Base-by-base conservation (phyloP, 1,140 invertebrate genomes). In the Drosophila kanapiae region DNA sequence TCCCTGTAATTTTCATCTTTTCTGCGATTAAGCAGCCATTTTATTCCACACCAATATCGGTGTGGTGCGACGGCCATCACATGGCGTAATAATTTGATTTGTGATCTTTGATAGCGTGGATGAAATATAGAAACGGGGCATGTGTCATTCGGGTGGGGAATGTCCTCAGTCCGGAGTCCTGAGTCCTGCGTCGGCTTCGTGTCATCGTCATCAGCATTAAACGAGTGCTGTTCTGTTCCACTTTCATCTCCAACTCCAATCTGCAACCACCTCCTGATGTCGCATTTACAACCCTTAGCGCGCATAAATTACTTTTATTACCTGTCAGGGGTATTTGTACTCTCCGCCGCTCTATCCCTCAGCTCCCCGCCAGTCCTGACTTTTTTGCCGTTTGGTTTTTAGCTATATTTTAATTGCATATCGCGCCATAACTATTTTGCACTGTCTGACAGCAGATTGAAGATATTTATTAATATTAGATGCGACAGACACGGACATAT, bases 221-320 rank as follows among this genome's bases (percentile, higher is more conserved):
- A 75, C 78, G 81, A 81, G 81, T 78, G 81, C 51, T 79, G 76
- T 49, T 63, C 59, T 68, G 54, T 57, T 42, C 54, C 54, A 57
- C 60, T 62, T 57, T 72, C 68, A 49, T 48, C 67, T 72, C 67
- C 69, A 47, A 59, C 69, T 72, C 67, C 70, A 35, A 72, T 71
- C 43, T 43, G 79, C 54, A 72, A 42, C 54, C 67, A 64, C 69
- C 71, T 82, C 65, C 77, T 57, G 72, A 62, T 77, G 69, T 82
- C 76, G 84, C 84, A 69, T 83, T 84, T 78, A 82, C 88, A 91
- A 91, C 90, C 90, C 90, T 91, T 86, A 77, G 82, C 85, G 65
- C 70, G 82, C 90, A 91, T 91, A 91, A 91, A 91, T 91, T 86
- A 91, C 84, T 91, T 91, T 91, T 91, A 91, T 91, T 91, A 91